phyloP scores from a whole-genome alignment of 2,888 invertebrate species.

The Tachina grossa region DNA sequence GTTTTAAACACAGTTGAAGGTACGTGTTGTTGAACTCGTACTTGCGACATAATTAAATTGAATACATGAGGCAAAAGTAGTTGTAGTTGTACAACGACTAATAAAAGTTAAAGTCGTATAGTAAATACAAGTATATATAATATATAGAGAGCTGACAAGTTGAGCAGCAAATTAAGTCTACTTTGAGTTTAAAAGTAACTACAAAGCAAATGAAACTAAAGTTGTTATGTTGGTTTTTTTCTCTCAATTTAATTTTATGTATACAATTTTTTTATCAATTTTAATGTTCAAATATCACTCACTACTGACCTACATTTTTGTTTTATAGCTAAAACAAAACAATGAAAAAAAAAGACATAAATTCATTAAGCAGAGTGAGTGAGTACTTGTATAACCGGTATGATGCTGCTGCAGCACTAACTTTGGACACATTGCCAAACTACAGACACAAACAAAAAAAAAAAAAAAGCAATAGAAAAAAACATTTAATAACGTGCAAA shows the following conservation, averaged over 20 bases:
- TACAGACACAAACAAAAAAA: neutral
- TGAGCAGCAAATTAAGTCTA: slow-evolving; percentile 61
- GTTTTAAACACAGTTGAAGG: slow-evolving; percentile 42
- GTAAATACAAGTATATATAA: slow-evolving; percentile 2
- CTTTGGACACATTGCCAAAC: slow-evolving; percentile 43
- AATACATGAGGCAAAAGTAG: slow-evolving; percentile 69
- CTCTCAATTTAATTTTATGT: neutral
- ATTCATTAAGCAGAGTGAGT: slow-evolving; percentile 49
- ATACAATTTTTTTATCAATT: slow-evolving; percentile 28
- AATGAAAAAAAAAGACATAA: slow-evolving; percentile 24
- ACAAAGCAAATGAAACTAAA: slow-evolving; percentile 39
- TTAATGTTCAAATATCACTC: slow-evolving; percentile 65
- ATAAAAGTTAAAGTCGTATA: slow-evolving; percentile 60
- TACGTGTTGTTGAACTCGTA: slow-evolving; percentile 68
- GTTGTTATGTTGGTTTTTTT: slow-evolving; percentile 34
- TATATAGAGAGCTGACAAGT: slow-evolving; percentile 50
- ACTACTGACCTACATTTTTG: slow-evolving; percentile 68
- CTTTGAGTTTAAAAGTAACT: slow-evolving; percentile 52
- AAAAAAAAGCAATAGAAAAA: neutral
- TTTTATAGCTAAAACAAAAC: slow-evolving; percentile 37
- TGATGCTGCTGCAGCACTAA: slow-evolving; percentile 7
- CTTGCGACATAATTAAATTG: slow-evolving; percentile 71
- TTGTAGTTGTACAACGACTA: slow-evolving; percentile 49
- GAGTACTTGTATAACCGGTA: slow-evolving; percentile 62
- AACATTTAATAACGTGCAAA: slow-evolving; percentile 61